These are phyloP conservation scores for western clawed frog (Xenopus tropicalis) DNA, from an alignment of 2,113 vertebrate genomes.

Conservation along the genomic window UCB_Xtro_10.0 CM004448.2:112206501-112207000, in stretches of 20 bases:
- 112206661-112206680: slow-evolving; percentile 3
- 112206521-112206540: too few relatives aligned
- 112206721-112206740: slow-evolving; percentile 75
- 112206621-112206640: slow-evolving; percentile 11
- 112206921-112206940: slow-evolving; percentile 89
- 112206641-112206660: slow-evolving; percentile 3
- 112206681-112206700: slow-evolving; percentile 19
- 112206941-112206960: slow-evolving; percentile 87
- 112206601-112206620: neutral
- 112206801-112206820: slow-evolving; percentile 88
- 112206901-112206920: slow-evolving; percentile 84
- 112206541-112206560: too few relatives aligned
- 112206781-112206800: slow-evolving; percentile 82
- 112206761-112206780: slow-evolving; percentile 83
- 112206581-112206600: neutral
- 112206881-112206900: slow-evolving; percentile 87
- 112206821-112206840: slow-evolving; percentile 87
- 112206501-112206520: too few relatives aligned
- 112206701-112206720: slow-evolving; percentile 32
- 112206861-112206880: slow-evolving; percentile 86
- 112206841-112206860: slow-evolving; percentile 83
- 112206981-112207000: slow-evolving; percentile 78
- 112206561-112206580: too few relatives aligned
- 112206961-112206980: slow-evolving; percentile 88
- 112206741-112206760: slow-evolving; percentile 83